Evolutionary conservation across 1,140 invertebrate genomes (phyloP).

Genomic region (Cyrtorhinus lividipennis): DNA sequence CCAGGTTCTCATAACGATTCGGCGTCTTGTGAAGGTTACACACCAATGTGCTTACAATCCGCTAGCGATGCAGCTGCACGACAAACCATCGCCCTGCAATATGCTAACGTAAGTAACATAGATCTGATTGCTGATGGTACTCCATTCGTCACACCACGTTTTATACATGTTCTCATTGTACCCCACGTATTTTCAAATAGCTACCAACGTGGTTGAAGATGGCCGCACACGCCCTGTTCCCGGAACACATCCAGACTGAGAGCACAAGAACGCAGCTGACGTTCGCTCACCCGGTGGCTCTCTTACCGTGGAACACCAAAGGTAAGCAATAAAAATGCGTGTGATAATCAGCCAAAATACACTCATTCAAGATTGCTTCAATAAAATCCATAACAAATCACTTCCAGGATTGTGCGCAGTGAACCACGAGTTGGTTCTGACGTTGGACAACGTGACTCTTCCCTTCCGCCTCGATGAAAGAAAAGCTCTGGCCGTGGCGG

Average conservation of each 20-base stretch:
- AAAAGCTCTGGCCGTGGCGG: slow-evolving; percentile 26
- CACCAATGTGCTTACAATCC: slow-evolving; percentile 24
- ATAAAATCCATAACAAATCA: too few relatives aligned
- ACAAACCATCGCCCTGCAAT: slow-evolving; percentile 25
- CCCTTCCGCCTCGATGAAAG: slow-evolving; percentile 20
- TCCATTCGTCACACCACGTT: too few relatives aligned
- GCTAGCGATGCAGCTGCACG: slow-evolving; percentile 26
- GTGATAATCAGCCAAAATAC: too few relatives aligned
- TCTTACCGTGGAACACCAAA: slow-evolving; percentile 24
- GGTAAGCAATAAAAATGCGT: slow-evolving; percentile 12
- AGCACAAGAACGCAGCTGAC: slow-evolving; percentile 23
- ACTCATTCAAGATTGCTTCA: too few relatives aligned
- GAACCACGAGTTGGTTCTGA: slow-evolving; percentile 24
- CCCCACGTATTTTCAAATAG: too few relatives aligned
- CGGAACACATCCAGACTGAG: slow-evolving; percentile 26
- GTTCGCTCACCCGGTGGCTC: slow-evolving; percentile 20
- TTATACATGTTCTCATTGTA: too few relatives aligned
- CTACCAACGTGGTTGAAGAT: slow-evolving; percentile 27
- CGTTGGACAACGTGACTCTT: slow-evolving; percentile 27
- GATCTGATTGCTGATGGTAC: too few relatives aligned
- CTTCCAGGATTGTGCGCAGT: slow-evolving; percentile 26
- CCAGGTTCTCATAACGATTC: slow-evolving; percentile 20
- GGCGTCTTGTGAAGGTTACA: slow-evolving; percentile 21
- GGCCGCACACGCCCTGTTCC: slow-evolving; percentile 26
- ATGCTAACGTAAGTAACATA: slow-evolving; percentile 25